Evolutionary conservation across 2,888 invertebrate species (phyloP).

Genomic region (Eupithecia tripunctaria): DNA sequence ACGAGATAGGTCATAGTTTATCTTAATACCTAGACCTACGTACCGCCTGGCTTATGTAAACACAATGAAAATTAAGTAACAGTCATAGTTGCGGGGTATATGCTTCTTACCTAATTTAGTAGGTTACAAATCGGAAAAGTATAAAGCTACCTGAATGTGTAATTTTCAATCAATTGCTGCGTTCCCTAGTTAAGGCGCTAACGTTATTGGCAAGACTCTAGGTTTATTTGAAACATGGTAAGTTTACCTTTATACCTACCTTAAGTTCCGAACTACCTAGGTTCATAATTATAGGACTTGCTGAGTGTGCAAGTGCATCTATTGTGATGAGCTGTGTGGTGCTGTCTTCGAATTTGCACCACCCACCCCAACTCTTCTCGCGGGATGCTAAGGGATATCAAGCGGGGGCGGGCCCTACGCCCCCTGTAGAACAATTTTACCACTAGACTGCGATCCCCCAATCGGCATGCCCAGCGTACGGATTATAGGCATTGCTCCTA

Average conservation of each 20-base stretch:
- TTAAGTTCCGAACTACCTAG: background rate
- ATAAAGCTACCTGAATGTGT: constrained; percentile 21
- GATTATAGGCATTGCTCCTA: too few relatives aligned
- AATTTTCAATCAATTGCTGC: constrained; percentile 18
- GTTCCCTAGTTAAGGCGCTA: constrained; percentile 10
- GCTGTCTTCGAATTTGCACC: too few relatives aligned
- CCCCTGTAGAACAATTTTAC: too few relatives aligned
- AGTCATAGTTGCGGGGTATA: background rate
- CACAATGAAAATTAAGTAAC: constrained; percentile 40
- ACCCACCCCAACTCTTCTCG: too few relatives aligned
- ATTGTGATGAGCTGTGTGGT: too few relatives aligned
- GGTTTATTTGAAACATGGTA: constrained; percentile 22
- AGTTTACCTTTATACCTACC: background rate
- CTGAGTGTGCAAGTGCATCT: background rate
- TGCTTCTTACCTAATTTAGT: constrained; percentile 5
- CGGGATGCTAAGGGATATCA: too few relatives aligned
- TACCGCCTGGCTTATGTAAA: constrained; percentile 26
- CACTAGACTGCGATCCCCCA: too few relatives aligned
- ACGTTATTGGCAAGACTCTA: background rate
- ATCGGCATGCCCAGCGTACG: too few relatives aligned
- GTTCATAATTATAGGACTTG: background rate
- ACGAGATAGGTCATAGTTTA: background rate
- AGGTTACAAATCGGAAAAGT: constrained; percentile 11
- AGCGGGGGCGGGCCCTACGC: too few relatives aligned
- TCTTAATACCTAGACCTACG: background rate